These are phyloP conservation scores for Leistus spinibarbis DNA, from an alignment of 2,888 invertebrate species.

Conservation along the genomic window DNA sequence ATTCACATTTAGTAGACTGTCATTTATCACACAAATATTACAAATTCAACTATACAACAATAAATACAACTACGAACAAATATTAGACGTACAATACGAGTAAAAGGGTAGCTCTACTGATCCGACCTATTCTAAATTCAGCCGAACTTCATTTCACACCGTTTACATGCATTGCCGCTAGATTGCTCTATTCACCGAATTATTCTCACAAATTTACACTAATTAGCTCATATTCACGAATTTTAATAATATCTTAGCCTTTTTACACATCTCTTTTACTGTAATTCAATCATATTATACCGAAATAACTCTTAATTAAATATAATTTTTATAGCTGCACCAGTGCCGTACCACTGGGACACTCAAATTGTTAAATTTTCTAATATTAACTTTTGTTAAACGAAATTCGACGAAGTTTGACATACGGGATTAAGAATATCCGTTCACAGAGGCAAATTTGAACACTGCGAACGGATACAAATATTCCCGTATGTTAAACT, in stretches of 20 bases:
- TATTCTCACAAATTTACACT: not conserved
- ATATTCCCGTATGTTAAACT: no score
- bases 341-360: no score
- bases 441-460: no score
- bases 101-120: not conserved
- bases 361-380: no score
- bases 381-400: no score
- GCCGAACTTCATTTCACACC: not conserved
- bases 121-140: not conserved
- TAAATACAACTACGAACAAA: not conserved
- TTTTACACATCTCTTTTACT: no score
- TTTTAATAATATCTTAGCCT: not conserved
- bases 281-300: no score
- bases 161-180: not conserved
- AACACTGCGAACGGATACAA: no score
- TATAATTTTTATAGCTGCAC: no score
- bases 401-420: no score
- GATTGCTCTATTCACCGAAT: not conserved
- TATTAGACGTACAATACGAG: not conserved
- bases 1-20: not conserved
- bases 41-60: not conserved
- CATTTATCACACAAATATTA: not conserved
- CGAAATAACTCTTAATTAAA: no score
- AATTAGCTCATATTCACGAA: not conserved
- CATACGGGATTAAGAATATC: no score